A percentile compares a stretch with the other conserved stretches of the same genome.
These are phyloP conservation scores for Turdus rufiventris DNA, from an alignment of 2,113 vertebrate species.

Conservation along the genomic window DNA sequence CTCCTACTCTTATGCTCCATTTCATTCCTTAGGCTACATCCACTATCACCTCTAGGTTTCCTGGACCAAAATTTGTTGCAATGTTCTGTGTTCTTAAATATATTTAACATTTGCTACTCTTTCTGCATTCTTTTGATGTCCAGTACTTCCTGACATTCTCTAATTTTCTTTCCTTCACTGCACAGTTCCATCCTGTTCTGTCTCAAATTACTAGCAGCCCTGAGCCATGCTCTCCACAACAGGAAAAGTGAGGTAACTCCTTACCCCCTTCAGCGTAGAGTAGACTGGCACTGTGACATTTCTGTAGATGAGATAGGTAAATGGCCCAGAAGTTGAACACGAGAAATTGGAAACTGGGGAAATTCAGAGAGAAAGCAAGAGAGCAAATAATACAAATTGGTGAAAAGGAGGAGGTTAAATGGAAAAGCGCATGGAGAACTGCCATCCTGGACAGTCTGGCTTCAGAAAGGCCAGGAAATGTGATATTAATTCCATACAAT, in stretches of 20 bases:
- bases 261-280: conserved; percentile 87
- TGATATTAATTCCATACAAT: not conserved
- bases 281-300: conserved; percentile 86
- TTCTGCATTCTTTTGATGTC: not conserved
- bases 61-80: not conserved
- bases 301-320: conserved; percentile 82
- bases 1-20: not conserved
- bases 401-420: not conserved
- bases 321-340: conserved; percentile 73
- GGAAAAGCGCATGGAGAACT: not conserved
- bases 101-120: not conserved
- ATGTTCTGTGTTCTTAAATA: not conserved
- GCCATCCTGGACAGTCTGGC: not conserved
- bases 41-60: not conserved
- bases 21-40: not conserved
- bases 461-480: not conserved
- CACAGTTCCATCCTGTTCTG: not conserved
- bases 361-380: not conserved
- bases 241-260: conserved; percentile 17
- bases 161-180: not conserved
- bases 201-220: not conserved
- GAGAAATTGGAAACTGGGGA: conserved; percentile 74
- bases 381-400: not conserved
- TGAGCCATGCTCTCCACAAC: not conserved
- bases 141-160: not conserved